These are phyloP conservation scores for Prionace glauca DNA, from an alignment of 2,797 vertebrate species.

Conservation along the genomic window DNA sequence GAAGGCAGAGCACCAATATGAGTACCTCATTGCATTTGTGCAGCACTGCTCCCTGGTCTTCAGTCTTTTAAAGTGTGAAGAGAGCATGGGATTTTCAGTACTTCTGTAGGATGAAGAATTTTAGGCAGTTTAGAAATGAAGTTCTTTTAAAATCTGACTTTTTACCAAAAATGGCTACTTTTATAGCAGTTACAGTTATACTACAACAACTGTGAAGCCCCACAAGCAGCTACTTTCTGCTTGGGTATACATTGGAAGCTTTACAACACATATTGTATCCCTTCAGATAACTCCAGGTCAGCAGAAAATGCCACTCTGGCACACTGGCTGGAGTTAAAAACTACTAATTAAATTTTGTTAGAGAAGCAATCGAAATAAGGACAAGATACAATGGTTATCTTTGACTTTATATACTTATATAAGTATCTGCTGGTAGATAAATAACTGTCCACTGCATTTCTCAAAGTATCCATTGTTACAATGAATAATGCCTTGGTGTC, in stretches of 20 bases:
- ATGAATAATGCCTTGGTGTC: not conserved
- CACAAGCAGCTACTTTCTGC: not conserved
- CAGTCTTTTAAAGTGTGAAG: not conserved
- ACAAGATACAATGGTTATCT: not conserved
- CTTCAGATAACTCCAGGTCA: not conserved
- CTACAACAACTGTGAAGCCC: not conserved
- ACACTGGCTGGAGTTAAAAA: not conserved
- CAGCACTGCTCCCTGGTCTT: not conserved
- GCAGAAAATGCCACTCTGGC: not conserved
- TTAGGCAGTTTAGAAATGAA: not conserved
- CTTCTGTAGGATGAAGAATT: not conserved
- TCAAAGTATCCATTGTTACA: not conserved
- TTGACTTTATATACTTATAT: not conserved
- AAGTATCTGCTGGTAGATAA: not conserved
- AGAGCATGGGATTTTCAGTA: not conserved
- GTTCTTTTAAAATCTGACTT: not conserved
- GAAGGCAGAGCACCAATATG: not conserved
- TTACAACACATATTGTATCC: not conserved
- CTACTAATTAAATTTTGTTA: not conserved
- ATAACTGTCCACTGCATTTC: not conserved
- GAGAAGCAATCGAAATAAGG: not conserved
- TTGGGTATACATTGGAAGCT: not conserved
- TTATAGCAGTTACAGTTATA: not conserved
- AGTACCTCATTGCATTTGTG: not conserved
- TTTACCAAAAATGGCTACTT: not conserved